Evolutionary conservation across 2,113 vertebrate species (phyloP), one percentile per base, ranked within the genome.

Genomic region (Irena cyanogastra): DNA sequence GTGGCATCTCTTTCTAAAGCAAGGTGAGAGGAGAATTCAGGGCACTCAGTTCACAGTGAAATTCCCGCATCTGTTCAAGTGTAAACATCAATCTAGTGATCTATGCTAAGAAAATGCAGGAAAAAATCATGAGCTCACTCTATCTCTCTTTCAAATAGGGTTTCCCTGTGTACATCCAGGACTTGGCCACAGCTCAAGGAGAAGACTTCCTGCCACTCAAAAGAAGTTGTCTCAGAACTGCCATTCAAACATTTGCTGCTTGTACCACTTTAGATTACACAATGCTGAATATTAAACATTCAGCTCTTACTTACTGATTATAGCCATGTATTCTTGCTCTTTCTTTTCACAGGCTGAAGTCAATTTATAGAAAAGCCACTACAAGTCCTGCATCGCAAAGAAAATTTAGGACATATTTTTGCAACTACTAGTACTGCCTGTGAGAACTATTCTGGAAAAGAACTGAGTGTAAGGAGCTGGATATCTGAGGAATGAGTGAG

Each of bases 101-200:
- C 61, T 27, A 49, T 47, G 33, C 26, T 76, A 87, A 87, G 28
- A 70, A 95, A 87, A 94, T 49, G 14, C 44, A 90, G 27, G 33
- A 63, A 82, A 84, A 83, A 64, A 89, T 45, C 4, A 1, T 71
- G 65, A 84, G 49, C 60, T 89, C 13, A 19, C 16, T 26, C 7
- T 64, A 3, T 44, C 35, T 60, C 45, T 66, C 31, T 71, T 89
- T 39, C 45, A 78, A 66, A 79, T 8, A 74, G 30, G 10, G 35
- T 83, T 78, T 49, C 54, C 26, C 24, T 71, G 18, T 45, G 30
- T 23, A 6, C 35, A 63, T 69, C 22, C 26, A 44, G 39, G 42
- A 35, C 20, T 86, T 76, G 35, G 66, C 21, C 42, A 75, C 52
- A 93, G 60, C 39, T 78, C 60, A 91, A 84, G 24, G 49, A 63